phyloP scores from a whole-genome alignment of 2,113 vertebrate species.

The Porphyrio hochstetteri region DNA sequence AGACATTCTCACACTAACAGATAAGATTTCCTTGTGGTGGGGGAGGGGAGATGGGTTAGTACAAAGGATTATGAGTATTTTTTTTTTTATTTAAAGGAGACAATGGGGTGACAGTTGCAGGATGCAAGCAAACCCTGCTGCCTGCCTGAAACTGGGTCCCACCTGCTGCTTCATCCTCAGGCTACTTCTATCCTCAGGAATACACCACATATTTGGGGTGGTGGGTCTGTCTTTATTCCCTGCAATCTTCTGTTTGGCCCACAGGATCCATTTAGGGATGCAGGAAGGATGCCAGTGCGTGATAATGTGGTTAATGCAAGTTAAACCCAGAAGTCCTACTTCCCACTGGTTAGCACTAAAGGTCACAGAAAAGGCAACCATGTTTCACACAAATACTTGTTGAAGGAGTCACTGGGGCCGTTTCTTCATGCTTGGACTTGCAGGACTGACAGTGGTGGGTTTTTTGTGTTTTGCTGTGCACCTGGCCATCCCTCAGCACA shows the following conservation, averaged over 20 bases:
- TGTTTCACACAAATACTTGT: rapidly evolving
- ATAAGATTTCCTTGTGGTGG: background rate
- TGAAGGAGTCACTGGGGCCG: background rate
- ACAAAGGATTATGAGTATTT: background rate
- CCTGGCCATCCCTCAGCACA: background rate
- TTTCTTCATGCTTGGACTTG: background rate
- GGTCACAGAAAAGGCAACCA: background rate
- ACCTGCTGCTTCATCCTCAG: background rate
- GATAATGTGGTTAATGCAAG: background rate
- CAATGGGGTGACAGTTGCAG: background rate
- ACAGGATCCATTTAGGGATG: background rate
- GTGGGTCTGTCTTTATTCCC: background rate
- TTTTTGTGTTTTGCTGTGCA: background rate
- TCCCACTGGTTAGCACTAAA: background rate
- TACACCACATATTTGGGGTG: background rate
- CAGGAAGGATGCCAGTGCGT: background rate
- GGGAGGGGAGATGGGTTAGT: background rate
- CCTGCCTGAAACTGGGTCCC: background rate
- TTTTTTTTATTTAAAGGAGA: background rate
- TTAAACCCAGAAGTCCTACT: background rate
- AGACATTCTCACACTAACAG: background rate
- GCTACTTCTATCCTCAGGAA: background rate
- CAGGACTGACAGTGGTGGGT: background rate
- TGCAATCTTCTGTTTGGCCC: background rate
- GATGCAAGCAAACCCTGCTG: background rate